These are phyloP conservation scores for Periophthalmus magnuspinnatus DNA, from an alignment of 2,797 vertebrate species.

Conservation along the genomic window DNA sequence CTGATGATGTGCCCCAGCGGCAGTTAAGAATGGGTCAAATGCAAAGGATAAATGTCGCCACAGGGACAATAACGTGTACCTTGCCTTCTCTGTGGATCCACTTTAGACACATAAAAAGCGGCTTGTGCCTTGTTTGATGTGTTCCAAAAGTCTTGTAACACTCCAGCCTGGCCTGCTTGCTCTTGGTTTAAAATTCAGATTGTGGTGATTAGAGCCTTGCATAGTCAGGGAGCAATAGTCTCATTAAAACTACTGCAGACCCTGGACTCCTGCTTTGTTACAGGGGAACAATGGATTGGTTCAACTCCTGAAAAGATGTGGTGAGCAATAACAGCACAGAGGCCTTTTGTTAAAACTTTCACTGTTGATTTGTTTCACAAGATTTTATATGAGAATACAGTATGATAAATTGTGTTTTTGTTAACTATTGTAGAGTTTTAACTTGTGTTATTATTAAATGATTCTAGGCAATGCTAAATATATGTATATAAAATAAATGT, in stretches of 20 bases:
- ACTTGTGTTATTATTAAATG: too few species aligned
- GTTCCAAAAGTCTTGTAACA: neutral
- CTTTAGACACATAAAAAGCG: neutral
- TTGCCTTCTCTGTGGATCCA: conserved; percentile 13
- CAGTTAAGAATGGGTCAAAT: neutral
- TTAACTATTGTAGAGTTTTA: too few species aligned
- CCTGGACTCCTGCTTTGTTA: conserved; percentile 3
- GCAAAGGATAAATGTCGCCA: too few species aligned
- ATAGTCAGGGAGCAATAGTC: conserved; percentile 1
- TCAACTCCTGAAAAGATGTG: neutral
- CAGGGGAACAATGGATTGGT: conserved; percentile 1
- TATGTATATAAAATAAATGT: too few species aligned
- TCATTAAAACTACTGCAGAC: conserved; percentile 4
- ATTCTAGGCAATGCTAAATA: too few species aligned
- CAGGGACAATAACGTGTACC: too few species aligned
- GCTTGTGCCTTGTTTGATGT: neutral
- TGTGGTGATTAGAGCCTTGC: conserved; percentile 1
- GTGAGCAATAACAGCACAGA: neutral
- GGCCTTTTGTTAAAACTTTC: neutral
- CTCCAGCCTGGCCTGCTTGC: neutral
- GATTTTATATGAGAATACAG: too few species aligned
- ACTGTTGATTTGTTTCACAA: neutral
- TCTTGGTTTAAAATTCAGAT: conserved; percentile 1
- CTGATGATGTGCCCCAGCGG: neutral
- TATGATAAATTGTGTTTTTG: too few species aligned